phyloP scores from a whole-genome alignment of 1,140 invertebrate genomes.

The Chironomus striatipennis region DNA sequence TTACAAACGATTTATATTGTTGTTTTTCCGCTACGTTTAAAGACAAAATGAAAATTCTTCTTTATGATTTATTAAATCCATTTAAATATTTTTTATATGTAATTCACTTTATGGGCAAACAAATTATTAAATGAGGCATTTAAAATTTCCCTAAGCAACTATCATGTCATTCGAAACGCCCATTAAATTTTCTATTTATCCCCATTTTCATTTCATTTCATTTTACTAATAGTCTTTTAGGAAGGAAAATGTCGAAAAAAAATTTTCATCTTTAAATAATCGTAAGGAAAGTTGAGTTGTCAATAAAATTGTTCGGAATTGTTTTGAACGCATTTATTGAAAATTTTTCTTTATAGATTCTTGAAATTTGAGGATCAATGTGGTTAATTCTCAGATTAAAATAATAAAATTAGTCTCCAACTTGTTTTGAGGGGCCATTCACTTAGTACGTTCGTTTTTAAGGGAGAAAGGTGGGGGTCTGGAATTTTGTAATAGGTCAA shows the following conservation, averaged over 20 bases:
- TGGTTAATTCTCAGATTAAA: no score
- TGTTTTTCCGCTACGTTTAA: constrained; percentile 6
- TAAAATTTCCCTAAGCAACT: background rate
- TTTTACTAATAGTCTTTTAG: background rate
- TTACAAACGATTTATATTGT: background rate
- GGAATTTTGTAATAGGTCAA: no score
- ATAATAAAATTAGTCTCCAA: no score
- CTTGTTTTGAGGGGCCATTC: no score
- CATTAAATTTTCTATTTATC: background rate
- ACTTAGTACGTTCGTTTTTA: no score
- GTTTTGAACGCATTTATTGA: no score
- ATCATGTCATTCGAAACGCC: background rate
- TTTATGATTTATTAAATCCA: constrained; percentile 3
- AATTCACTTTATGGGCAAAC: background rate
- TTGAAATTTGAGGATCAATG: no score
- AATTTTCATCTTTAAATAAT: background rate
- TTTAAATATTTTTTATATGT: background rate
- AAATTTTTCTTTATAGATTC: no score
- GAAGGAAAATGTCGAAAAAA: background rate
- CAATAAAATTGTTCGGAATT: no score
- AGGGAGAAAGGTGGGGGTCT: no score
- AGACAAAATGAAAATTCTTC: constrained; percentile 1
- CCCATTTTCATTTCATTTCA: background rate
- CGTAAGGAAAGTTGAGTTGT: background rate
- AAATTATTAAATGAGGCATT: constrained; percentile 2